Evolutionary conservation across 1,140 invertebrate genomes (phyloP).

Genomic region (Contarinia nasturtii): DNA sequence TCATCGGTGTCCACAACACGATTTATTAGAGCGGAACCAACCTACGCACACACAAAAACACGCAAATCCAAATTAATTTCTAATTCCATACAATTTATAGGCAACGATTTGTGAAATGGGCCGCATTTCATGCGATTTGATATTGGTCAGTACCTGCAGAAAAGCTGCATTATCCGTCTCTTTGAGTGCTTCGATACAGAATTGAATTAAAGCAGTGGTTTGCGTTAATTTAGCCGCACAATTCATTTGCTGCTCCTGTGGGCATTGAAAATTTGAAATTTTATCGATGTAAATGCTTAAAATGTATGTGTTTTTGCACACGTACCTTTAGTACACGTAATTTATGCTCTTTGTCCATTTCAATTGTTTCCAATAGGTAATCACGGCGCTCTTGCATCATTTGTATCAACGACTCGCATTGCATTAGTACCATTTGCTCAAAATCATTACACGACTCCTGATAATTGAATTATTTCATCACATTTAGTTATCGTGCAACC

Average conservation of each 20-base stretch:
- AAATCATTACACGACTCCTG: conserved; percentile 70
- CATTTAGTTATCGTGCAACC: too few relatives aligned
- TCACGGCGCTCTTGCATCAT: conserved; percentile 66
- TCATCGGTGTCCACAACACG: conserved; percentile 59
- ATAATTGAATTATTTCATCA: too few relatives aligned
- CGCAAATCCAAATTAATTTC: too few relatives aligned
- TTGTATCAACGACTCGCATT: conserved; percentile 72
- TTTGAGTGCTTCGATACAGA: conserved; percentile 96
- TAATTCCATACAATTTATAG: too few relatives aligned
- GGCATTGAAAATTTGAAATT: neutral
- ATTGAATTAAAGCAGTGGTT: conserved; percentile 88
- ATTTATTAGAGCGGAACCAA: conserved; percentile 58
- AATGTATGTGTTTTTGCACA: too few relatives aligned
- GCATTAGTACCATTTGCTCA: conserved; percentile 59
- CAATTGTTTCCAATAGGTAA: conserved; percentile 63
- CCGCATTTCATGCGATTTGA: too few relatives aligned
- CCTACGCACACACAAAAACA: conserved; percentile 29
- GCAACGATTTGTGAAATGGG: too few relatives aligned
- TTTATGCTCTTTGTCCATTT: conserved; percentile 62
- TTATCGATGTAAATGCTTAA: too few relatives aligned
- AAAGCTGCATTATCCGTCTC: conserved; percentile 92
- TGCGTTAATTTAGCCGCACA: conserved; percentile 72
- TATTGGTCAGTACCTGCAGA: conserved; percentile 79
- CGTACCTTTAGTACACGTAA: conserved; percentile 47
- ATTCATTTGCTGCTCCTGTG: conserved; percentile 55